phyloP scores from a whole-genome alignment of 2,113 vertebrate species.

The Etia nguti region DNA sequence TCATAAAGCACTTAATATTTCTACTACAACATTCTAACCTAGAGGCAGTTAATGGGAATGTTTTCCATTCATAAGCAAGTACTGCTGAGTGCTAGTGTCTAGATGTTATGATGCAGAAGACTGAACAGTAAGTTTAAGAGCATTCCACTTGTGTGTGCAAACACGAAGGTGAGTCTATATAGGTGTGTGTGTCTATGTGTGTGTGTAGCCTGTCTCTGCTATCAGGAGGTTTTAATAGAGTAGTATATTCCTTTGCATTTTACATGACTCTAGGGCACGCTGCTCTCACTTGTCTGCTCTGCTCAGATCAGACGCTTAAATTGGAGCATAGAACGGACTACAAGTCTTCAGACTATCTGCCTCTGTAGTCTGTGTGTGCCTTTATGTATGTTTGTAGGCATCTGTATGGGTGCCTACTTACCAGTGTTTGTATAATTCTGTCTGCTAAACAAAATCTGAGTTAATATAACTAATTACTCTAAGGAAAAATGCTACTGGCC shows the following conservation, averaged over 20 bases:
- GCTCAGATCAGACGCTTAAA: conserved; percentile 86
- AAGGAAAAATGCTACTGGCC: not conserved
- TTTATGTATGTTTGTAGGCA: conserved; percentile 1
- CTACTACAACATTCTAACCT: not conserved
- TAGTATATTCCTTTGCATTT: conserved; percentile 87
- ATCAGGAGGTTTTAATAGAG: conserved; percentile 74
- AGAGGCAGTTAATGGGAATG: not conserved
- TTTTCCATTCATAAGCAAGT: conserved; percentile 7
- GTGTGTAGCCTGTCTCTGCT: conserved; percentile 45
- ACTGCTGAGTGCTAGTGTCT: conserved; percentile 9
- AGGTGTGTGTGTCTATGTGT: not conserved
- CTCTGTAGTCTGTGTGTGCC: conserved; percentile 18
- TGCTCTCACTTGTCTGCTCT: conserved; percentile 91
- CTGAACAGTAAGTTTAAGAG: conserved; percentile 15
- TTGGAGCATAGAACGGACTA: conserved; percentile 77
- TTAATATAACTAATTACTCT: not conserved
- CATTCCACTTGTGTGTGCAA: conserved; percentile 3
- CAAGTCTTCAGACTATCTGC: conserved; percentile 72
- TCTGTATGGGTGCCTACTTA: not conserved
- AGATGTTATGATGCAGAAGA: conserved; percentile 11
- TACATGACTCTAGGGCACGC: conserved; percentile 88
- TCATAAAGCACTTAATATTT: not conserved
- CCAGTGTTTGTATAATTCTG: not conserved
- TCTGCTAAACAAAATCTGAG: not conserved
- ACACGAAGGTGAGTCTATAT: conserved; percentile 8